A percentile compares a stretch with the other conserved stretches of the same genome.
These are phyloP conservation scores for Larimichthys polyactis DNA, from an alignment of 2,113 vertebrate genomes.

Conservation along the genomic window DNA sequence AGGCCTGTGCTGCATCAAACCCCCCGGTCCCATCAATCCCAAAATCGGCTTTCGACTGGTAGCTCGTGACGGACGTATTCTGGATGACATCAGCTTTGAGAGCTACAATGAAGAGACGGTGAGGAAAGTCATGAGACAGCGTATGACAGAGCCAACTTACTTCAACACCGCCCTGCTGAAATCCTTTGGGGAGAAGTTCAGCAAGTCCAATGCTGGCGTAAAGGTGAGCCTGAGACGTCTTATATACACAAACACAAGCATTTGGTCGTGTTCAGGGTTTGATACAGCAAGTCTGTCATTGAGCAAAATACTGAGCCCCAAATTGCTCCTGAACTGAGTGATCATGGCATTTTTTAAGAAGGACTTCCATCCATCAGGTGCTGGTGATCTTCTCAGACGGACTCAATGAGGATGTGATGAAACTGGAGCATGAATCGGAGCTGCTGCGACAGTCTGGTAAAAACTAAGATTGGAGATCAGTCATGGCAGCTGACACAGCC, in stretches of 20 bases:
- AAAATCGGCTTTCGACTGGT: constrained; percentile 82
- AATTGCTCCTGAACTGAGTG: too few relatives aligned
- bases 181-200: constrained; percentile 82
- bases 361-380: constrained; percentile 76
- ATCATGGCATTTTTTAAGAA: too few relatives aligned
- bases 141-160: constrained; percentile 60
- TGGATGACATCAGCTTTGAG: constrained; percentile 85
- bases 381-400: constrained; percentile 92
- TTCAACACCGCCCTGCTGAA: constrained; percentile 84
- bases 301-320: too few relatives aligned
- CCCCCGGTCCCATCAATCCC: constrained; percentile 8
- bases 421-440: constrained; percentile 77
- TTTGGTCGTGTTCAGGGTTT: too few relatives aligned
- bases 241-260: too few relatives aligned
- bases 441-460: constrained; percentile 82
- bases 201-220: constrained; percentile 52
- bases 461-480: neutral
- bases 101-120: constrained; percentile 74
- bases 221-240: constrained; percentile 74
- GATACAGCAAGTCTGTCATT: too few relatives aligned
- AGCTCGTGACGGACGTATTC: constrained; percentile 29
- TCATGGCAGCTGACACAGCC: neutral
- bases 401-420: constrained; percentile 82
- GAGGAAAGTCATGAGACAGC: constrained; percentile 81
- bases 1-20: constrained; percentile 80